Evolutionary conservation across 1,140 invertebrate genomes (phyloP), one percentile per base, ranked within the genome.

Genomic region (Drosophila nigromelanica): DNA sequence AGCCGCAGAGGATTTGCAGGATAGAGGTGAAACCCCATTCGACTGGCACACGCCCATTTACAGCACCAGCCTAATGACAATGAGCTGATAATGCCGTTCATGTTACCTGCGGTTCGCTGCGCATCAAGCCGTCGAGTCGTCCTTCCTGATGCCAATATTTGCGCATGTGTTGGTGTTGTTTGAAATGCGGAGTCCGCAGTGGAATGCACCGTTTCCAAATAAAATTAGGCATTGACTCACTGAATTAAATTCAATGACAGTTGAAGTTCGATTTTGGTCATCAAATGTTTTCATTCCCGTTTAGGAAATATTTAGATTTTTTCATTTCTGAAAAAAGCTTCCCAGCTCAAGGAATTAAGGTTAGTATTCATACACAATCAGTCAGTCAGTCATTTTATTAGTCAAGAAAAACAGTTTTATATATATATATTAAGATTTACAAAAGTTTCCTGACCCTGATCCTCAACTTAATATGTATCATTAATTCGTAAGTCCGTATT

Each of bases 81-180:
- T 18, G 50, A 51, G 48, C 48, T 51, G 50, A 35, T 35, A 51
- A 51, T 51, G 50, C n/a, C 30, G 21, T 51, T 35, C 30, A 35
- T 51, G 50, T 33, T 51, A 51, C 27, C 7, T 51, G 50, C 50
- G 50, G 50, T 15, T 51, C 50, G 15, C 50, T 51, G 50, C 50
- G 50, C 10, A 35, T 51, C 8, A 30, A 3, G 8, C 33, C 33
- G 8, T 35, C 6, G 33, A 35, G 8, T 35, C 10, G 14, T 10
- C 6, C 14, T 5, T 14, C 10, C 4, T 6, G 4, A 27, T 27
- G 14, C 5, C 24, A 48, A 27, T n/a, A 48, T 48, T 27, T 48
- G 21, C 12, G 47, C 21, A 7, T 3, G 21, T 27, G 24, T 6
- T 48, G 6, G 45, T n/a, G 11, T 7, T 12, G 45, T 7, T 7